Evolutionary conservation across 2,797 vertebrate species (phyloP).

Genomic region (Takifugu rubripes): DNA sequence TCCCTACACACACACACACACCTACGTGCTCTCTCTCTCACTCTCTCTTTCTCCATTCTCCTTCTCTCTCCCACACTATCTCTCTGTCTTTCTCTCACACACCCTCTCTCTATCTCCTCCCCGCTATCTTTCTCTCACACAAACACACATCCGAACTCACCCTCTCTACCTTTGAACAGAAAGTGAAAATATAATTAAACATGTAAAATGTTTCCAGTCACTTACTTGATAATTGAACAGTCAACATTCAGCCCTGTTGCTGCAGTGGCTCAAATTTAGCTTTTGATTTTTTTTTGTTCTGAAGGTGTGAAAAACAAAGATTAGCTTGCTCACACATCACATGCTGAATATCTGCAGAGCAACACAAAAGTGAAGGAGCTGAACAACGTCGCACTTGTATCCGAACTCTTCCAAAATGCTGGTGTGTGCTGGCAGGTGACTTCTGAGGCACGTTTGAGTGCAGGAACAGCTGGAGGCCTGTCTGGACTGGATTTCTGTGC

Average conservation of each 20-base stretch:
- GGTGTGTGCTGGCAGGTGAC: slow-evolving; percentile 16
- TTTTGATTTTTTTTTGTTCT: slow-evolving; percentile 6
- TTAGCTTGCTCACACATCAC: slow-evolving; percentile 6
- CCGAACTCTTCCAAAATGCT: slow-evolving; percentile 9
- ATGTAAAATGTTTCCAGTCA: too few relatives aligned
- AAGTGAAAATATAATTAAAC: too few relatives aligned
- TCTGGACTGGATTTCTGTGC: too few relatives aligned
- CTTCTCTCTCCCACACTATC: slow-evolving; percentile 14
- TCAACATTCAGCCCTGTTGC: slow-evolving; percentile 2
- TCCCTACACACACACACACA: too few relatives aligned
- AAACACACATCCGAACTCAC: not conserved
- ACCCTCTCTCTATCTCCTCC: not conserved
- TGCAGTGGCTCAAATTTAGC: not conserved
- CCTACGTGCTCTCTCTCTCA: too few relatives aligned
- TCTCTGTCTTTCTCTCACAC: not conserved
- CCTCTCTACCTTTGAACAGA: too few relatives aligned
- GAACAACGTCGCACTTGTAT: slow-evolving; percentile 7
- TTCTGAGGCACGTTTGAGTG: slow-evolving; percentile 13
- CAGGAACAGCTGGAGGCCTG: too few relatives aligned
- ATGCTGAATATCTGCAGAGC: slow-evolving; percentile 10
- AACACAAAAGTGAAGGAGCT: slow-evolving; percentile 1
- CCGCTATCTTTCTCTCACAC: not conserved
- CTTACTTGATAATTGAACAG: not conserved
- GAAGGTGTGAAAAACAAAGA: slow-evolving; percentile 7
- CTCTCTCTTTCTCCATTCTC: not conserved